Conservation (phyloP, 1,140 invertebrate species). For the Chironomus tepperi region DNA sequence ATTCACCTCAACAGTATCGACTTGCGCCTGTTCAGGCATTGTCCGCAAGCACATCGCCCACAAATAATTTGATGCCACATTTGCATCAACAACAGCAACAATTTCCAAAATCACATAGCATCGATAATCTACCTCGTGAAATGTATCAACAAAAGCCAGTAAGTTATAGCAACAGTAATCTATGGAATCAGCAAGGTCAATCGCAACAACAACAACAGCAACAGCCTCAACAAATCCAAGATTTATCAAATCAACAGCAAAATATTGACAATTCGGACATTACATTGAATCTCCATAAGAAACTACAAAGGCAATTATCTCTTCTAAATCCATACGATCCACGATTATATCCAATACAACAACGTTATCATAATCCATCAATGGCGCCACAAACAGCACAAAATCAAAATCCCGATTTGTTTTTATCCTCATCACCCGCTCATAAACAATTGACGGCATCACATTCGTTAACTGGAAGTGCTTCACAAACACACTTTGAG, state of each 20-base stretch:
- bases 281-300: slow-evolving; percentile 61
- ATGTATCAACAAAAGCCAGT: slow-evolving; percentile 22
- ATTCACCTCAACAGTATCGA: slow-evolving; percentile 29
- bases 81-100: neutral
- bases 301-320: slow-evolving; percentile 70
- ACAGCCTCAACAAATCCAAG: neutral
- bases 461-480: slow-evolving; percentile 29
- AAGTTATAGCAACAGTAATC: slow-evolving; percentile 18
- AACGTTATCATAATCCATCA: slow-evolving; percentile 30
- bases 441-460: slow-evolving; percentile 36
- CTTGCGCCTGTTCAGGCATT: neutral
- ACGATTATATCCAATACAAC: slow-evolving; percentile 47
- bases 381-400: neutral
- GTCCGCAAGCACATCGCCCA: slow-evolving; percentile 16
- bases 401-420: slow-evolving; percentile 27
- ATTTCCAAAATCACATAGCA: slow-evolving; percentile 27
- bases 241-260: slow-evolving; percentile 10
- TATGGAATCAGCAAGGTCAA: slow-evolving; percentile 16
- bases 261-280: slow-evolving; percentile 28
- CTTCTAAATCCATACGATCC: slow-evolving; percentile 71
- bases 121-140: slow-evolving; percentile 27
- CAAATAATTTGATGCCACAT: neutral
- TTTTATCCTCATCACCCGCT: slow-evolving; percentile 28
- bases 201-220: neutral
- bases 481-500: slow-evolving; percentile 29